Percentiles rank a stretch among this genome's conserved stretches.
Evolutionary conservation across 2,113 vertebrate genomes (phyloP).

Genomic region (Hyaena hyaena): DNA sequence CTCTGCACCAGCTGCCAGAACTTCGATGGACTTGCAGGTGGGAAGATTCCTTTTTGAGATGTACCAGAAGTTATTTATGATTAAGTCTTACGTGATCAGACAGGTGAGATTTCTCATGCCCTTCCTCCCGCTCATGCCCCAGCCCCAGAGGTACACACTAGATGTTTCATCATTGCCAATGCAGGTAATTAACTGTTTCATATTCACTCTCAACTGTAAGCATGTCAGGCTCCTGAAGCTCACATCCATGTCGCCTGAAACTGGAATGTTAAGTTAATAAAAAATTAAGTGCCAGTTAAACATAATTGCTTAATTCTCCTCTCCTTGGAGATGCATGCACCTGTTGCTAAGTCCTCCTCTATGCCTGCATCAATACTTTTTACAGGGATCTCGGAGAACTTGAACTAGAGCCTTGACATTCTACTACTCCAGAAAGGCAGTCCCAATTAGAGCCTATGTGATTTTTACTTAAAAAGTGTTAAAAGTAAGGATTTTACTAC

Average conservation of each 20-base stretch:
- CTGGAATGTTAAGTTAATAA: not conserved
- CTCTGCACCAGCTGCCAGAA: not conserved
- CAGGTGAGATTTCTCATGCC: not conserved
- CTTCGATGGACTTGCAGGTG: not conserved
- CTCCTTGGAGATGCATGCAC: not conserved
- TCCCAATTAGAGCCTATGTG: not conserved
- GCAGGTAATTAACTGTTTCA: not conserved
- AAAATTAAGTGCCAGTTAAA: constrained; percentile 40
- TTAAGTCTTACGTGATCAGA: not conserved
- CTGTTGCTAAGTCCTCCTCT: not conserved
- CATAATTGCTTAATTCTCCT: not conserved
- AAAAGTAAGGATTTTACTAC: not conserved
- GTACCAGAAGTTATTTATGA: not conserved
- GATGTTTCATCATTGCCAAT: not conserved
- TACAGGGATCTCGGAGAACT: not conserved
- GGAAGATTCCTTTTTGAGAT: not conserved
- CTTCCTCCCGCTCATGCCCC: not conserved
- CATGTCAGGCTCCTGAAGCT: not conserved
- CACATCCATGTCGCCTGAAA: constrained; percentile 1
- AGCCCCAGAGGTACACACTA: not conserved
- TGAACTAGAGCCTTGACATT: not conserved
- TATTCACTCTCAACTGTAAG: not conserved
- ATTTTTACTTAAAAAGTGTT: not conserved
- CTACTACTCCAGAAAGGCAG: not conserved
- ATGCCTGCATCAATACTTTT: not conserved